These are phyloP conservation scores for Lacanobia oleracea DNA, from an alignment of 2,888 invertebrate genomes.

Conservation along the genomic window DNA sequence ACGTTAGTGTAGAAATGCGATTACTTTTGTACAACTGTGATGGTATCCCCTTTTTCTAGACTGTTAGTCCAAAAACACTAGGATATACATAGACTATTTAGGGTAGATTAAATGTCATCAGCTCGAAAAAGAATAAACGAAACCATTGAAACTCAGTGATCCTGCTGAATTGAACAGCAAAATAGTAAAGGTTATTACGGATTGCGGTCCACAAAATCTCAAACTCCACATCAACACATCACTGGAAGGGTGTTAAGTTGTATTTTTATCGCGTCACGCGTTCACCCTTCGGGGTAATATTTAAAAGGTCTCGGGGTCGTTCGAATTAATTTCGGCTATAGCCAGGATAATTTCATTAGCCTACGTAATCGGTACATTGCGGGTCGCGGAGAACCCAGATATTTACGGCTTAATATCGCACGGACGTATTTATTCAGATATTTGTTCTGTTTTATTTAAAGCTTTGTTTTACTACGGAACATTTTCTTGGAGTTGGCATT, in stretches of 20 bases:
- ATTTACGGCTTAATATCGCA: constrained; percentile 81
- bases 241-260: constrained; percentile 62
- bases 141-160: constrained; percentile 2
- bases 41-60: not conserved
- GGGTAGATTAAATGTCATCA: no score
- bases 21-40: not conserved
- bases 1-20: not conserved
- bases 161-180: not conserved
- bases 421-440: constrained; percentile 68
- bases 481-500: constrained; percentile 35
- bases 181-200: constrained; percentile 8
- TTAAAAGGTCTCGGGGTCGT: constrained; percentile 78
- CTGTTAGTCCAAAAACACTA: not conserved
- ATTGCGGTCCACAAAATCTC: constrained; percentile 29
- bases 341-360: constrained; percentile 84
- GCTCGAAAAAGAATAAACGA: not conserved
- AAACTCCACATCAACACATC: constrained; percentile 50
- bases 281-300: constrained; percentile 73
- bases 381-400: constrained; percentile 69
- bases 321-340: constrained; percentile 82
- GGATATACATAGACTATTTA: not conserved
- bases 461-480: constrained; percentile 18
- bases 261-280: constrained; percentile 74
- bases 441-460: constrained; percentile 48
- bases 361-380: constrained; percentile 70